Percentiles rank a stretch among this genome's conserved stretches.
These are phyloP conservation scores for Apostichopus californicus DNA, from an alignment of 35 echinoderm and acorn worm genomes.

Conservation along the genomic window DNA sequence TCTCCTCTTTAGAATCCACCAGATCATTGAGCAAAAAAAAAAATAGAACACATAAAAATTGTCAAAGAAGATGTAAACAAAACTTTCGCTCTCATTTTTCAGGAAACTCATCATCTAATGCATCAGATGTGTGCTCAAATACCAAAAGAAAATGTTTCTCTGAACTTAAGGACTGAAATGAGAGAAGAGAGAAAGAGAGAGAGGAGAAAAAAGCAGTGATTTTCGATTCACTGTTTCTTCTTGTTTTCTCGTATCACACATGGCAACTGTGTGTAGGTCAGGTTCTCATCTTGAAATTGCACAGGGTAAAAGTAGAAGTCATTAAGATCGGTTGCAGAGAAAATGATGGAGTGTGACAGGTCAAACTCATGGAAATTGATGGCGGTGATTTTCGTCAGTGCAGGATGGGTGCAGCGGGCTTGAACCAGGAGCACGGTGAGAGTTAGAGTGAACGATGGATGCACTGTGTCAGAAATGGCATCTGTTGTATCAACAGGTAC, in stretches of 20 bases:
- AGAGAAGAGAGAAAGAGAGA: background rate
- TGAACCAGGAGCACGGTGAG: background rate
- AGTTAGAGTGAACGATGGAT: background rate
- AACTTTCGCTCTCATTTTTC: constrained; percentile 30
- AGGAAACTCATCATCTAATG: constrained; percentile 50
- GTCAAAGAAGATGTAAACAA: constrained; percentile 37
- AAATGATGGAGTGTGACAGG: constrained; percentile 33
- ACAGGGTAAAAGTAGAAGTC: constrained; percentile 14
- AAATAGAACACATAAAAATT: constrained; percentile 42
- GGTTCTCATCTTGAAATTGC: constrained; percentile 15
- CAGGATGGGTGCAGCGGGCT: background rate
- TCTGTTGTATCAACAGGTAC: background rate
- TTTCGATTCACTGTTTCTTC: background rate
- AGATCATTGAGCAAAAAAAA: constrained; percentile 1
- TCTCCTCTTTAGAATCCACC: constrained; percentile 19
- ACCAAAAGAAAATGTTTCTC: background rate
- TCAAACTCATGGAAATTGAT: constrained; percentile 45
- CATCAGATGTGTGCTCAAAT: constrained; percentile 11
- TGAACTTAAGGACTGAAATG: constrained; percentile 8
- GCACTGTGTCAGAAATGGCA: background rate
- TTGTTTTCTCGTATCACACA: background rate
- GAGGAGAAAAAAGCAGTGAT: background rate
- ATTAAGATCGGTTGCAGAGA: constrained; percentile 12
- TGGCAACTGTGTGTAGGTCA: background rate
- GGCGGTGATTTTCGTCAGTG: background rate